Conservation (phyloP, 1,140 invertebrate genomes). For the Heliothis subflexa region DNA sequence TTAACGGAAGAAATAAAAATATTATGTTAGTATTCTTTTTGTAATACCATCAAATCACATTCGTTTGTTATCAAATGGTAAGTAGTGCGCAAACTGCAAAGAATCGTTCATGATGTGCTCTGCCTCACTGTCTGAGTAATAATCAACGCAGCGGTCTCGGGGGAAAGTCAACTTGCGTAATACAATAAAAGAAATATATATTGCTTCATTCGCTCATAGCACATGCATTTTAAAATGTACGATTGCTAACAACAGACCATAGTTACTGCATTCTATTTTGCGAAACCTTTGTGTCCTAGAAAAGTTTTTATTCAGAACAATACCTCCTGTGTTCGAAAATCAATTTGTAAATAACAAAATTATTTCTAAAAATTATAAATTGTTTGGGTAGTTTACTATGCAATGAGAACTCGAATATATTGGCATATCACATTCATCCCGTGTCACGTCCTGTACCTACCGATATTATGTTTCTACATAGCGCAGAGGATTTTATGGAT, state of each 20-base stretch:
- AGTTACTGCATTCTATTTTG: conserved; percentile 25
- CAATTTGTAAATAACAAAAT: not conserved
- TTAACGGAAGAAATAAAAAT: too few relatives aligned
- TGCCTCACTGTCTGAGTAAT: not conserved
- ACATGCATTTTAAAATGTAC: conserved; percentile 25
- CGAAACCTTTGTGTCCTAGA: conserved; percentile 1
- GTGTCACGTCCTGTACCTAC: conserved; percentile 6
- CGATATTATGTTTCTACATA: not conserved
- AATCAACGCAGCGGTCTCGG: not conserved
- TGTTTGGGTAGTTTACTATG: too few relatives aligned
- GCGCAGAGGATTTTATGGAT: not conserved
- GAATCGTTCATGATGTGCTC: not conserved
- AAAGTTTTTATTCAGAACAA: not conserved
- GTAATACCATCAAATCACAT: not conserved
- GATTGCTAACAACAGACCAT: not conserved
- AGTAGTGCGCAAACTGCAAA: conserved; percentile 1
- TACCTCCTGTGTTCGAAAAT: not conserved
- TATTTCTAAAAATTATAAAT: too few relatives aligned
- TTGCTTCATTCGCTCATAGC: not conserved
- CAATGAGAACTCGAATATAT: not conserved
- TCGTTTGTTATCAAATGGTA: not conserved
- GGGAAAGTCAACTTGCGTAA: conserved; percentile 25
- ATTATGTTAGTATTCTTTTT: too few relatives aligned
- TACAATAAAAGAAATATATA: conserved; percentile 39
- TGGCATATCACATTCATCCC: conserved; percentile 5